Base-by-base conservation (phyloP, 2,888 invertebrate species). In the Drosophila demipolita region DNA sequence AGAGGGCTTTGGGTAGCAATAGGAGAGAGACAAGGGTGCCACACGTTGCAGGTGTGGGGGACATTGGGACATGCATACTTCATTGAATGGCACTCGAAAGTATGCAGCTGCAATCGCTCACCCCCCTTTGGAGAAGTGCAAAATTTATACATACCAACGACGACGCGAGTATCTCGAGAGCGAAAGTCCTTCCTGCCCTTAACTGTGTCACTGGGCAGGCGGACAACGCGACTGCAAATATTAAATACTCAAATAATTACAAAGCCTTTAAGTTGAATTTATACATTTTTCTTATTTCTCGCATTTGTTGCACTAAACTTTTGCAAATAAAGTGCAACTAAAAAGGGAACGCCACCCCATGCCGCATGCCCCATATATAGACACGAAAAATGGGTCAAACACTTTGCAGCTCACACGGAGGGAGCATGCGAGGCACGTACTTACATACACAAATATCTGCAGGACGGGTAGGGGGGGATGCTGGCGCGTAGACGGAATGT, bases 41-140 rank as follows among this genome's bases (percentile, higher is more conserved):
- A 60, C 29, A 29, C 29, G 32, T 5, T 7, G 17, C 73, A 66
- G 82, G 57, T 68, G 64, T 50, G 45, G 48, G 61, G 52, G 35
- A 48, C 42, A 68, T 54, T 32, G 58, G 54, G 64, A 60, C 67
- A 48, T 74, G 78, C 83, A 76, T 73, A 87, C 85, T 87, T 85
- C 89, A 89, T 89, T 87, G 85, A 86, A 89, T 86, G 88, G 86
- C 74, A 80, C 85, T 89, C 86, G 65, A 80, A 89, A 87, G 73
- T 77, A 85, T 87, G 85, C 82, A 66, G 59, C 75, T 65, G 35
- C 49, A 55, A 49, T 68, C 64, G 59, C 35, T 33, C 48, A n/a
- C 38, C 23, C 26, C 29, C 29, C 4, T 29, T 29, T 29, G 29
- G 29, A 55, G 57, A 49, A 49, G 32, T 11, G 50, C 38, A 59